Evolutionary conservation across 2,888 invertebrate species (phyloP), one percentile per base, ranked within the genome.

Genomic region (Pediacus dermestoides): DNA sequence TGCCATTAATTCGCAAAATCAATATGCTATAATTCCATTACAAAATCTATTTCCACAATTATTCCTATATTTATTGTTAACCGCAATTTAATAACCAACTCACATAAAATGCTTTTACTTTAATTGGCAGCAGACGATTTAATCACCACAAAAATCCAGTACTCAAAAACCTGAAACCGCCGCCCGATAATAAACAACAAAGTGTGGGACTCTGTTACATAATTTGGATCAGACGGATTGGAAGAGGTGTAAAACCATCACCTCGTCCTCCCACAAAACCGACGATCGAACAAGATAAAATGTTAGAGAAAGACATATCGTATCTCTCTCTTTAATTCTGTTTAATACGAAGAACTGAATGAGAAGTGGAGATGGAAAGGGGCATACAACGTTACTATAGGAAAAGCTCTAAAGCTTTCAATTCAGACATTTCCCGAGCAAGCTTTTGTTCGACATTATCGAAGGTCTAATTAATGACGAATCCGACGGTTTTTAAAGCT

Each of bases 261-360:
- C n/a, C n/a, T n/a, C n/a, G n/a, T n/a, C n/a, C n/a, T n/a, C n/a
- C n/a, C n/a, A n/a, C n/a, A n/a, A n/a, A n/a, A n/a, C n/a, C n/a
- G n/a, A n/a, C 26, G 34, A 44, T 44, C 39, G 40, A 44, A 45
- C 40, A 38, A 37, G 46, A 50, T 48, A 50, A 51, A 53, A 53
- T 44, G 44, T 38, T 33, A 44, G 23, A n/a, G n/a, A n/a, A n/a
- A n/a, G n/a, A n/a, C n/a, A n/a, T n/a, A n/a, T n/a, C n/a, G n/a
- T n/a, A n/a, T n/a, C n/a, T n/a, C n/a, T n/a, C 43, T 43, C 44
- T 44, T 46, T 52, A 54, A 57, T 55, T 53, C 48, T 42, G 47
- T 55, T 57, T 52, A 54, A 54, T 55, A 54, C 51, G 46, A 46
- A 52, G 51, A 49, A 46, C 47, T 46, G 50, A 50, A 53, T 50